phyloP scores from a whole-genome alignment of 2,888 invertebrate genomes.

The Ectemnius lituratus region DNA sequence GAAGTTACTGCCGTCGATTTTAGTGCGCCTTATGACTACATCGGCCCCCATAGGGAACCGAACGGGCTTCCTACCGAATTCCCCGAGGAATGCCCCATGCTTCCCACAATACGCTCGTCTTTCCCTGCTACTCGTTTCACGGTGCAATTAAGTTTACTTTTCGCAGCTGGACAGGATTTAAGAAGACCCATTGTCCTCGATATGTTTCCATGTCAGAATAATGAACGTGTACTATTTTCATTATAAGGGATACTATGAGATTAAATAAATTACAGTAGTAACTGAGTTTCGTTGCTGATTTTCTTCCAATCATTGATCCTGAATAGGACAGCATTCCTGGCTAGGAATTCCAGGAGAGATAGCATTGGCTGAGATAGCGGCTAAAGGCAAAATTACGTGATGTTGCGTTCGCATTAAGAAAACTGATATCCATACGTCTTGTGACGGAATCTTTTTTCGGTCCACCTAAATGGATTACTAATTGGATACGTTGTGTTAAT shows the following conservation, averaged over 20 bases:
- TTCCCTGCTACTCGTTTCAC: not conserved
- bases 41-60: conserved; percentile 48
- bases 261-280: not conserved
- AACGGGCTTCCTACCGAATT: conserved; percentile 5
- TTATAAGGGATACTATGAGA: not conserved
- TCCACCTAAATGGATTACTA: not conserved
- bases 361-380: not conserved
- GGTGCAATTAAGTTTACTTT: not conserved
- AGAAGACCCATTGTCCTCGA: not conserved
- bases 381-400: not conserved
- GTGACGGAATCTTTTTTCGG: not conserved
- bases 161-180: not conserved
- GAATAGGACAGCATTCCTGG: conserved; percentile 1
- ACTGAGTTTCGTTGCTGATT: not conserved
- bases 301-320: not conserved
- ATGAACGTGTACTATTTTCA: not conserved
- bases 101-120: conserved; percentile 26
- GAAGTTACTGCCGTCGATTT: conserved; percentile 68
- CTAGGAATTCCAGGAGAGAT: conserved; percentile 1
- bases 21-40: conserved; percentile 67
- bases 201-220: not conserved
- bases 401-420: not conserved
- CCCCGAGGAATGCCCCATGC: conserved; percentile 39
- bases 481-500: not conserved
- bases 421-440: not conserved